Evolutionary conservation across 2,113 vertebrate species (phyloP).

Genomic region (Elaphurus davidianus): DNA sequence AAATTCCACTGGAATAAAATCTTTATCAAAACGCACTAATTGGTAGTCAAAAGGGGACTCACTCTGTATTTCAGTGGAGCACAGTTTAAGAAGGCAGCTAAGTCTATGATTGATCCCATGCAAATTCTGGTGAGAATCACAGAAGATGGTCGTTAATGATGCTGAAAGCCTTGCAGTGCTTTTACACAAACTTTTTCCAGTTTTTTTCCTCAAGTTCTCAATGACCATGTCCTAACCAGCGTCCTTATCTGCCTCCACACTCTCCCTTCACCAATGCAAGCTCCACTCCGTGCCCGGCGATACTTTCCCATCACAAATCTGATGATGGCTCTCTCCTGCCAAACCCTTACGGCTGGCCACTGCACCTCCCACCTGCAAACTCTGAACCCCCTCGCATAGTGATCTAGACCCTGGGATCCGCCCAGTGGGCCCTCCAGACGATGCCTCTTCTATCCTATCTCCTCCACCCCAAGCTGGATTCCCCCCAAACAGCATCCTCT

Average conservation of each 20-base stretch:
- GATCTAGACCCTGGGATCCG: fast-evolving
- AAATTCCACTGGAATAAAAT: neutral
- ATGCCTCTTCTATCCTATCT: neutral
- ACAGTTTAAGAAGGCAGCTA: neutral
- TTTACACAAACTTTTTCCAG: neutral
- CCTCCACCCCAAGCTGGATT: neutral
- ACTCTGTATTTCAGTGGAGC: neutral
- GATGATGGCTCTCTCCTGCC: neutral
- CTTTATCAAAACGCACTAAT: neutral
- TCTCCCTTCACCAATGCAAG: neutral
- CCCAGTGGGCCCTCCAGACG: neutral
- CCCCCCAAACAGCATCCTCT: neutral
- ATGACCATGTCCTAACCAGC: neutral
- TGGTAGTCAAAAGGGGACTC: neutral
- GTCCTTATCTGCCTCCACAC: neutral
- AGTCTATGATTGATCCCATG: neutral
- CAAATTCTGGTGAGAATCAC: neutral
- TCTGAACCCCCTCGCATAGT: neutral
- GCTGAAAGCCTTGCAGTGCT: neutral
- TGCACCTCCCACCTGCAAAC: neutral
- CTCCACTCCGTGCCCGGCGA: fast-evolving
- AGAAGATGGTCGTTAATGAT: neutral
- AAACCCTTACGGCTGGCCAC: neutral
- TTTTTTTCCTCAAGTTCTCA: neutral
- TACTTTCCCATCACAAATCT: neutral